These are phyloP conservation scores for Cyanoderma ruficeps DNA, from an alignment of 2,113 vertebrate species.

Conservation along the genomic window DNA sequence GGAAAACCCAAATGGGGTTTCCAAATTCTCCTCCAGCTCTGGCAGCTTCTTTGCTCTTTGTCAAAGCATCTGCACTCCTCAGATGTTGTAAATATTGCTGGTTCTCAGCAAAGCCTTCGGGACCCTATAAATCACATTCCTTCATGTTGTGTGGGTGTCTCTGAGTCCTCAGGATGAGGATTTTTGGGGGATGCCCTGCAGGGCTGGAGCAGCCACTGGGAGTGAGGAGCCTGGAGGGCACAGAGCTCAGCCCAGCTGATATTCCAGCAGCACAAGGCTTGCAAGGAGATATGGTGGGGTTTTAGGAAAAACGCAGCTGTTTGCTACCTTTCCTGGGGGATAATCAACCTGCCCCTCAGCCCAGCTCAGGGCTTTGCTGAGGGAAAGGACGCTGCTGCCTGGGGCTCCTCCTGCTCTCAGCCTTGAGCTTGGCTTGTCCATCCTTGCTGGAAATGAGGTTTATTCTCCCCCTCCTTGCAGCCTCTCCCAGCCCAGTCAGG, in stretches of 20 bases:
- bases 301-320: background rate
- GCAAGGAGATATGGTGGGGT: background rate
- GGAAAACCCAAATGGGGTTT: background rate
- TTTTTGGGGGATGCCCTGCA: background rate
- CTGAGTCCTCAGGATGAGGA: accelerated
- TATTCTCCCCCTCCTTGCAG: background rate
- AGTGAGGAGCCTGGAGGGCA: background rate
- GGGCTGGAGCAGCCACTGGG: background rate
- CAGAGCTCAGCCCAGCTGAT: background rate
- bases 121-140: background rate
- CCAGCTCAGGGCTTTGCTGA: background rate
- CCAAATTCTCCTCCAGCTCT: background rate
- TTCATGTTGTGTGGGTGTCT: background rate
- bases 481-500: background rate
- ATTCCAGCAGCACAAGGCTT: background rate
- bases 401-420: background rate
- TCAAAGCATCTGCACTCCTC: background rate
- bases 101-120: background rate
- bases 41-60: background rate
- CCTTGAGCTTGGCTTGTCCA: background rate
- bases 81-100: background rate
- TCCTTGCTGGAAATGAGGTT: background rate
- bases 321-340: background rate
- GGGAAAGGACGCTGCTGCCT: background rate
- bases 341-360: background rate